phyloP scores from a whole-genome alignment of 2,113 vertebrate genomes.

The Lagenorhynchus albirostris region DNA sequence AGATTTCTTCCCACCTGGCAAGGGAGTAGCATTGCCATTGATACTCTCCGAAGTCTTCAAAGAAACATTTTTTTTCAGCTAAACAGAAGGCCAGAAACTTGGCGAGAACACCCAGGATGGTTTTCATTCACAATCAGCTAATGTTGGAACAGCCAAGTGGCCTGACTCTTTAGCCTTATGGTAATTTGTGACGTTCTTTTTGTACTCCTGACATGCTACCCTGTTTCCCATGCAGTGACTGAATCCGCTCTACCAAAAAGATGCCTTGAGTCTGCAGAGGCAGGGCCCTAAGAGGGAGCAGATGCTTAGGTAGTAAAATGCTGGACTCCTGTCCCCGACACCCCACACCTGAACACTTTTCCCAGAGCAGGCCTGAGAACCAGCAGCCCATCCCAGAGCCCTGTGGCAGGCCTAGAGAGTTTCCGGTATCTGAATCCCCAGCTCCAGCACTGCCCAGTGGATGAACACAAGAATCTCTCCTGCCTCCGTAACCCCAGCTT shows the following conservation, averaged over 20 bases:
- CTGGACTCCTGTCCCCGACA: neutral
- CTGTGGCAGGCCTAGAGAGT: neutral
- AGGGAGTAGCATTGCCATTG: neutral
- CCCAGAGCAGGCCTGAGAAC: neutral
- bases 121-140: constrained; percentile 60
- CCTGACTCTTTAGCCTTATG: constrained; percentile 56
- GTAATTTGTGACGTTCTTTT: constrained; percentile 21
- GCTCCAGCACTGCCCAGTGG: neutral
- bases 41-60: constrained; percentile 41
- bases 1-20: constrained; percentile 53
- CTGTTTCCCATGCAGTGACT: constrained; percentile 39
- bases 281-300: neutral
- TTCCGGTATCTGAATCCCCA: neutral
- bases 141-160: constrained; percentile 11
- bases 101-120: constrained; percentile 30
- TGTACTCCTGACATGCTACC: constrained; percentile 5
- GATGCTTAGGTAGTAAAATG: neutral
- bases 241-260: constrained; percentile 11
- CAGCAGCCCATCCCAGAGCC: neutral
- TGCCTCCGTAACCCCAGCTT: neutral
- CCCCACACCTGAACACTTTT: neutral
- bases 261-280: neutral
- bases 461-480: neutral
- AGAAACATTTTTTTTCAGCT: neutral
- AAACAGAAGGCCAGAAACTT: constrained; percentile 55